Base-by-base conservation (phyloP, 23 tunicate species). In the Halocynthia aurantium region DNA sequence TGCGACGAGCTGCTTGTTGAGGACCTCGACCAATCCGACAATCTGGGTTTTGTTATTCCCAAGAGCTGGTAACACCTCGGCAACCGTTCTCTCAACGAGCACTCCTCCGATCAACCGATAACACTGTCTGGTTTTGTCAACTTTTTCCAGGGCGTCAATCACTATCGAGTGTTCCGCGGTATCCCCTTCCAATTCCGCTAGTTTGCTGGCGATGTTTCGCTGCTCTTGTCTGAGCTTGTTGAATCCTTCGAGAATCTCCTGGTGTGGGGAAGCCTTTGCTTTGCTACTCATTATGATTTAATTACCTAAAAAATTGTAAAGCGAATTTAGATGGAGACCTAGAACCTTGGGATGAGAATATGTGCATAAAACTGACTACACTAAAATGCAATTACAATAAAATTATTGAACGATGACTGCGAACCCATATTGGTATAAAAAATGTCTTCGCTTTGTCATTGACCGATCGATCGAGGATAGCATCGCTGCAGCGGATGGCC, bases 161-260 rank as follows among this genome's bases (percentile, higher is more conserved):
- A 84, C 94, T 51, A 80, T 55, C 15, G 66, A 66, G 52, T 93
- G 98, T 67, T 93, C 98, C 40, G 69, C 75, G 52, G 61, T 83
- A 22, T 93, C 98, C 0, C 83, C 80, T 70, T 87, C 94, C 67
- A 93, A 11, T 61, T 93, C 86, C 58, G 98, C 86, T 13, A 93
- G 62, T 63, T 87, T 85, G 51, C 68, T 53, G 8, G 89, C 89
- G 21, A 87, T 57, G n/a, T 66, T 19, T 71, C 89, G 54, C 76
- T 92, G 98, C 52, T 92, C 92, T 50, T 92, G 92, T 73, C 98
- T 67, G 6, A 92, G 84, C 61, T 83, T 83, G 66, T 92, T 82
- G 53, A 92, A 92, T 49, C 92, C 87, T 72, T 92, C 98, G 10
- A 86, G 63, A 20, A 92, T 86, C 82, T 92, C 98, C 77, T 92